Evolutionary conservation across 2,888 invertebrate species (phyloP), one percentile per base, ranked within the genome.

Genomic region (Sarcophaga rosellei): DNA sequence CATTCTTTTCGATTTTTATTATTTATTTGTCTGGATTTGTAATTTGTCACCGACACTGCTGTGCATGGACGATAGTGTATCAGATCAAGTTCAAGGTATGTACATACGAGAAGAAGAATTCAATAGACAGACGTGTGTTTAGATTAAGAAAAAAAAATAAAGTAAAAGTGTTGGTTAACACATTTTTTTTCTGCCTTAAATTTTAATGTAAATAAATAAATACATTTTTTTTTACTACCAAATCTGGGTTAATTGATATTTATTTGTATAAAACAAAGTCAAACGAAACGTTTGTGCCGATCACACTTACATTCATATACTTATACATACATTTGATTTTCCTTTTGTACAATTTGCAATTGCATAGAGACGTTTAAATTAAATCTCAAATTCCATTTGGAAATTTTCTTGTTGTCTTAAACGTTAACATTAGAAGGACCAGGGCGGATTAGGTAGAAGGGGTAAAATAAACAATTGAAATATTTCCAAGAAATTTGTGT

Each of bases 21-120:
- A 53, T 15, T 4, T 59, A 66, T 35, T 45, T 44, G 35, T 69
- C 25, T 70, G 23, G 69, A 70, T 70, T 70, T 73, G 20, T 53
- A 23, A 69, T 21, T 74, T 74, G 66, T 68, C 57, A 23, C 3
- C 21, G 15, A 53, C 35, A 35, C 35, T 10, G 35, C 35, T 15
- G 57, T 72, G 12, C 35, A 75, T 76, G 59, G 59, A 25, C 59
- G 66, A 45, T 35, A 8, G 66, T 68, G 5, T 53, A 53, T 53
- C 17, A 59, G 21, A 66, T 66, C 76, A 76, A 76, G 76, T 76
- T 76, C 76, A 76, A 76, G 76, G 76, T 59, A 68, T 75, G 15
- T 4, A 0, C 0, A 35, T 6, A 35, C 35, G 35, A 47, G 47
- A 47, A 47, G 15, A 4, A 47, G 47, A 47, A 15, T 12, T 47